phyloP scores from a whole-genome alignment of 2,113 vertebrate genomes.

The Mormyrus lacerda region DNA sequence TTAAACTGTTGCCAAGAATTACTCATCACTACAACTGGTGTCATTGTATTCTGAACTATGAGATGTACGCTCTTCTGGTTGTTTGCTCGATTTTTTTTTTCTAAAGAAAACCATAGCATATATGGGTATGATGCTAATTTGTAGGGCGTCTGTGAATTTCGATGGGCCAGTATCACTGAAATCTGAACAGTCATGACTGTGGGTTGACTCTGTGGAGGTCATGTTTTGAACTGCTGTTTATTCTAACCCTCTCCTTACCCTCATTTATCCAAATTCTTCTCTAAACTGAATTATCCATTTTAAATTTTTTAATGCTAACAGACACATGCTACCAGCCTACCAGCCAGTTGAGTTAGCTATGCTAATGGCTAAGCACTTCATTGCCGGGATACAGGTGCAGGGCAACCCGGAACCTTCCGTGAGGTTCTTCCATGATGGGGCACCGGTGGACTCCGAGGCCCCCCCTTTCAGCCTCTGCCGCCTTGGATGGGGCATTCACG shows the following conservation, averaged over 20 bases:
- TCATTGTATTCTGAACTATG: background rate
- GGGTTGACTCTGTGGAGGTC: background rate
- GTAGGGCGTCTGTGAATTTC: background rate
- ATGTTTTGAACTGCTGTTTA: background rate
- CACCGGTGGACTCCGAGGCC: background rate
- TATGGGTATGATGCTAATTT: background rate
- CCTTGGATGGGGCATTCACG: constrained; percentile 13
- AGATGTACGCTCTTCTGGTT: background rate
- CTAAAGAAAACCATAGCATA: background rate
- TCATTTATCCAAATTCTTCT: background rate
- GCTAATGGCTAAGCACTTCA: background rate
- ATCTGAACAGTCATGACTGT: background rate
- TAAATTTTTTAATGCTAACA: background rate
- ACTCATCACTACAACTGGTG: background rate
- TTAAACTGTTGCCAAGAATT: background rate
- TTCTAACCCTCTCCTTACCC: background rate
- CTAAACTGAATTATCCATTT: background rate
- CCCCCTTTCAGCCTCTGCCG: background rate
- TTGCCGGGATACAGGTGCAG: constrained; percentile 6
- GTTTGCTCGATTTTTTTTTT: background rate
- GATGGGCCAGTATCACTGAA: background rate
- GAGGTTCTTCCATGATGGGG: background rate
- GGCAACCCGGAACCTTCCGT: constrained; percentile 20
- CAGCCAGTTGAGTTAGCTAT: background rate
- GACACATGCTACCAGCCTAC: background rate